A percentile compares a stretch with the other conserved stretches of the same genome.
These are phyloP conservation scores for Dipodomys stephensi DNA, from an alignment of 2,113 vertebrate genomes.

Conservation along the genomic window DNA sequence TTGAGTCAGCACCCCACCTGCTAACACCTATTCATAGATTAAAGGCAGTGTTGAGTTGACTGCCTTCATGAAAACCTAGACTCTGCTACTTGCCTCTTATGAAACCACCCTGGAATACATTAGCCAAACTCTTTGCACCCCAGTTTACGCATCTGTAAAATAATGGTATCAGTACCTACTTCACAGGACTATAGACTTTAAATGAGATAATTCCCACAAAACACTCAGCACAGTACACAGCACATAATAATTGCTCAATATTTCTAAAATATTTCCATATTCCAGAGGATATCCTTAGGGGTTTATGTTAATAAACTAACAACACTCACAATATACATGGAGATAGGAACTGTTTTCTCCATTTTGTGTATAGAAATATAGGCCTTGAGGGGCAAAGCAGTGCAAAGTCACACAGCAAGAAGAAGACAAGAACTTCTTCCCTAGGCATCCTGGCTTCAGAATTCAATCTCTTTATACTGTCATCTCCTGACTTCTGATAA, in stretches of 20 bases:
- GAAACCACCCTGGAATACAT: not conserved
- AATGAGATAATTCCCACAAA: slow-evolving; percentile 32
- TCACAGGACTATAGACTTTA: slow-evolving; percentile 2
- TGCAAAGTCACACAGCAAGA: not conserved
- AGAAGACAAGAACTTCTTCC: not conserved
- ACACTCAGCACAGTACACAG: not conserved
- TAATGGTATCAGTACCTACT: not conserved
- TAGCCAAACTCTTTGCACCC: not conserved
- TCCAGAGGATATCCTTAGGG: not conserved
- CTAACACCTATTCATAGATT: slow-evolving; percentile 16
- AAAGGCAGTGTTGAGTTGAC: not conserved
- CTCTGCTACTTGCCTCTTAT: not conserved
- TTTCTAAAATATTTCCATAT: slow-evolving; percentile 2
- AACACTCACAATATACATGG: not conserved
- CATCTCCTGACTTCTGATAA: not conserved
- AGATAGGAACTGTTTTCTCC: not conserved
- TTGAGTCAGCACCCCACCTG: slow-evolving; percentile 18
- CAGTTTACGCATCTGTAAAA: slow-evolving; percentile 1
- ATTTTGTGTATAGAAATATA: not conserved
- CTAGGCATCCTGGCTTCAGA: not conserved
- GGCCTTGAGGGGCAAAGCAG: not conserved
- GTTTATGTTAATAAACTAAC: not conserved
- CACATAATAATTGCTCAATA: not conserved
- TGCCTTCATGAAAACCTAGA: slow-evolving; percentile 24
- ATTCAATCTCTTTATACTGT: not conserved